Evolutionary conservation across 2,113 vertebrate species (phyloP).

Genomic region (Cephalopterus ornatus): DNA sequence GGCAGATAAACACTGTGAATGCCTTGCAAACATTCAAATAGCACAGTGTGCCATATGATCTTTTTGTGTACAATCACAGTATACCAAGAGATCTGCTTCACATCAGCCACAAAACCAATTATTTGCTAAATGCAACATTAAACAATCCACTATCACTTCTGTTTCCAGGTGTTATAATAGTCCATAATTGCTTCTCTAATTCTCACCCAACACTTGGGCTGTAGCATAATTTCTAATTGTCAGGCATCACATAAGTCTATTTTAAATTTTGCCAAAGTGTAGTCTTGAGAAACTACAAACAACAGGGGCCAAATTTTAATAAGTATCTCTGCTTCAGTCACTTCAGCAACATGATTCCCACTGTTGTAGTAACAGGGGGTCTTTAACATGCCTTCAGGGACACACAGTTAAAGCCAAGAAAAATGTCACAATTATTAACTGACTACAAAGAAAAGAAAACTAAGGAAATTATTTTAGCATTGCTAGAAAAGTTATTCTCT

Average conservation of each 20-base stretch:
- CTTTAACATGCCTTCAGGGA: constrained; percentile 34
- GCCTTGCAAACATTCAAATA: neutral
- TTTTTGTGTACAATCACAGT: neutral
- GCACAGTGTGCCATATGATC: neutral
- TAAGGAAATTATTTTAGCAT: neutral
- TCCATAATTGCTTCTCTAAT: neutral
- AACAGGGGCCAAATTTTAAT: constrained; percentile 24
- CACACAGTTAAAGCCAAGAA: constrained; percentile 32
- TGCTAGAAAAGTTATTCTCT: neutral
- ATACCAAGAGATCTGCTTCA: neutral
- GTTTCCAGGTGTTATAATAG: neutral
- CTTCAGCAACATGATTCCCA: neutral
- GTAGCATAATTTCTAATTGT: neutral
- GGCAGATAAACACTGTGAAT: neutral
- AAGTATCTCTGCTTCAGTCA: neutral
- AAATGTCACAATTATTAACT: constrained; percentile 34
- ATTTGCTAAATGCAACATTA: neutral
- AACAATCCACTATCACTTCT: neutral
- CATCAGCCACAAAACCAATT: neutral
- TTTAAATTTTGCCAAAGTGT: neutral
- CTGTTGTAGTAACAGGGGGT: constrained; percentile 1
- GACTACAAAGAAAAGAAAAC: neutral
- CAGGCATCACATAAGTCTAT: neutral
- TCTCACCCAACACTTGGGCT: neutral
- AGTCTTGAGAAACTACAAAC: neutral